These are phyloP conservation scores for Zingel zingel DNA, from an alignment of 2,113 vertebrate genomes.

Conservation along the genomic window DNA sequence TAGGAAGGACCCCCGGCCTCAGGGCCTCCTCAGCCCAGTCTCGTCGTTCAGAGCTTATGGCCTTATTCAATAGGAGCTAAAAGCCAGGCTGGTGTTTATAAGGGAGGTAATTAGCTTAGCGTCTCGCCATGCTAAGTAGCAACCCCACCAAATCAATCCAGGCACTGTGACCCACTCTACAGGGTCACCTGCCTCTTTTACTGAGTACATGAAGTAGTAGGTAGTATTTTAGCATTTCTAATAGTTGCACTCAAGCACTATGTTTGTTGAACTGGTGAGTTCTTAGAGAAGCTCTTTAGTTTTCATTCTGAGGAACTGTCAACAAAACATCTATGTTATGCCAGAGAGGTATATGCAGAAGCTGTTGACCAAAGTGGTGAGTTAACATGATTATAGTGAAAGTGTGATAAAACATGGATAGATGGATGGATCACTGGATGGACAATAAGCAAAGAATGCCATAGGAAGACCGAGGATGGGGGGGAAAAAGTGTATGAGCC, in stretches of 20 bases:
- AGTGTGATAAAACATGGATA: background rate
- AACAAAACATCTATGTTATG: background rate
- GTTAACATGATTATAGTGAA: background rate
- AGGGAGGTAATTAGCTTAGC: constrained; percentile 75
- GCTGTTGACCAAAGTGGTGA: background rate
- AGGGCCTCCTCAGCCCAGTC: constrained; percentile 24
- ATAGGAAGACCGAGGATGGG: background rate
- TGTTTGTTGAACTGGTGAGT: background rate
- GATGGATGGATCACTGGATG: background rate
- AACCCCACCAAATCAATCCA: constrained; percentile 64
- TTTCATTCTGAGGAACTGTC: background rate
- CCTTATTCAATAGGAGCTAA: constrained; percentile 71
- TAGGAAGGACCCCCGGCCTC: constrained; percentile 58
- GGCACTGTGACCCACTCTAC: constrained; percentile 48
- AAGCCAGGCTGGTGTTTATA: constrained; percentile 67
- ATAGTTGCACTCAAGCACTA: background rate
- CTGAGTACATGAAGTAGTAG: background rate
- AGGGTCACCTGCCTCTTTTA: constrained; percentile 25
- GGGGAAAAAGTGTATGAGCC: background rate
- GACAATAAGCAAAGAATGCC: background rate
- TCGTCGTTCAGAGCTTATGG: constrained; percentile 62
- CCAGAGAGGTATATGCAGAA: background rate
- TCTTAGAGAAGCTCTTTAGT: background rate
- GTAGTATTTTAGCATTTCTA: background rate
- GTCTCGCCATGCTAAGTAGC: constrained; percentile 58